Percentiles rank a stretch among this genome's conserved stretches.
These are phyloP conservation scores for Sitophilus oryzae DNA, from an alignment of 1,140 invertebrate species.

Conservation along the genomic window DNA sequence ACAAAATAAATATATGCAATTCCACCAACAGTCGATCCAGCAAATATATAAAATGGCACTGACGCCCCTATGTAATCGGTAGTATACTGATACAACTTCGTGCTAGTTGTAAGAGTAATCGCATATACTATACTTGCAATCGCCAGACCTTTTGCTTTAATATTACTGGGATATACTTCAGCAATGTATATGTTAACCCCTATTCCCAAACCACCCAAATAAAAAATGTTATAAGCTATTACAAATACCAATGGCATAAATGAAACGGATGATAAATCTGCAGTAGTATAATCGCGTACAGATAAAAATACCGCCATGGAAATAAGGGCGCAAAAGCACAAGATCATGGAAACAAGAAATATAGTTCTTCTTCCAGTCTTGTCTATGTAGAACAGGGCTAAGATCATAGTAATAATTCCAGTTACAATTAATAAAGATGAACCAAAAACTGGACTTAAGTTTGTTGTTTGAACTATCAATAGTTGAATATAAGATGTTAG, in stretches of 20 bases:
- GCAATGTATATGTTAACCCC: not conserved
- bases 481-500: constrained; percentile 58
- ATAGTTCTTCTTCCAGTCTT: not conserved
- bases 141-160: not conserved
- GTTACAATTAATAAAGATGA: constrained; percentile 22
- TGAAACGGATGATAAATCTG: not conserved
- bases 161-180: not conserved
- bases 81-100: not conserved
- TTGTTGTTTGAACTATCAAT: constrained; percentile 44
- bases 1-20: not conserved
- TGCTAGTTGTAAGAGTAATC: not conserved
- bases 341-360: not conserved
- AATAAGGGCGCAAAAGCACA: not conserved
- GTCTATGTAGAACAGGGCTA: not conserved
- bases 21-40: not conserved
- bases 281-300: not conserved
- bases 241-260: not conserved
- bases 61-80: not conserved
- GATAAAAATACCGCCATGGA: not conserved
- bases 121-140: not conserved
- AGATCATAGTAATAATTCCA: not conserved
- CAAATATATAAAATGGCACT: not conserved
- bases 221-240: not conserved
- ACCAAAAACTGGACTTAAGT: constrained; percentile 39
- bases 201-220: not conserved